Percentiles rank a stretch among this genome's conserved stretches.
These are phyloP conservation scores for Holothuria scabra DNA, from an alignment of 53 echinoderm and acorn worm genomes.

Conservation along the genomic window DNA sequence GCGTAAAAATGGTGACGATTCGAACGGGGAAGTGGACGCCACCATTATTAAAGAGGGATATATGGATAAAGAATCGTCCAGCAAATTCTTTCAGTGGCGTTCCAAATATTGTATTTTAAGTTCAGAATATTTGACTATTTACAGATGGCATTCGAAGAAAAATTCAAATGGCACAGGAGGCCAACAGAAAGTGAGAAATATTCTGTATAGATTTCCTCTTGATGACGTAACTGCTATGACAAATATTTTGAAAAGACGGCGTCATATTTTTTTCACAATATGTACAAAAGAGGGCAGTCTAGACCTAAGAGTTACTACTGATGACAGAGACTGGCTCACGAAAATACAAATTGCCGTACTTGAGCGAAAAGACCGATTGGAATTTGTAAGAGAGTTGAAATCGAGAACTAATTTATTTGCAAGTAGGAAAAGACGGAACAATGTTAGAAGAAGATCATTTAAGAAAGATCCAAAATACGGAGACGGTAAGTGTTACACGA, in stretches of 20 bases:
- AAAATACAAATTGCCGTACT: slow-evolving; percentile 95
- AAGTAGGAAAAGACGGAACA: slow-evolving; percentile 78
- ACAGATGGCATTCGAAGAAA: slow-evolving; percentile 73
- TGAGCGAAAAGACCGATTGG: slow-evolving; percentile 70
- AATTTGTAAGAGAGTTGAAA: slow-evolving; percentile 88
- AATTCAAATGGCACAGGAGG: slow-evolving; percentile 14
- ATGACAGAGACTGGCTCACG: slow-evolving; percentile 89
- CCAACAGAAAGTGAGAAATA: slow-evolving; percentile 64
- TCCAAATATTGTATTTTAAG: slow-evolving; percentile 86
- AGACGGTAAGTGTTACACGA: slow-evolving; percentile 75
- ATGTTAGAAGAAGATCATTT: slow-evolving; percentile 70
- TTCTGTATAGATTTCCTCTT: slow-evolving; percentile 75
- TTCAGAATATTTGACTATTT: slow-evolving; percentile 76
- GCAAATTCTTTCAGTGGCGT: slow-evolving; percentile 78
- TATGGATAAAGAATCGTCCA: slow-evolving; percentile 84
- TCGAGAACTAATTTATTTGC: slow-evolving; percentile 86
- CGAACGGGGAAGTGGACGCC: slow-evolving; percentile 1
- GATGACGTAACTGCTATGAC: slow-evolving; percentile 90
- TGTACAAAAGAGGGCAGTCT: slow-evolving; percentile 82
- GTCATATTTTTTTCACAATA: slow-evolving; percentile 87
- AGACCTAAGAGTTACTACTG: slow-evolving; percentile 75
- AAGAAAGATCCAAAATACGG: slow-evolving; percentile 87
- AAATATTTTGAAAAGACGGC: slow-evolving; percentile 85
- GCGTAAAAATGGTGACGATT: slow-evolving; percentile 3
- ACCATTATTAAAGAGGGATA: slow-evolving; percentile 78